Evolutionary conservation across 2,888 invertebrate species (phyloP).

Genomic region (Hemicrepidius hirtus): DNA sequence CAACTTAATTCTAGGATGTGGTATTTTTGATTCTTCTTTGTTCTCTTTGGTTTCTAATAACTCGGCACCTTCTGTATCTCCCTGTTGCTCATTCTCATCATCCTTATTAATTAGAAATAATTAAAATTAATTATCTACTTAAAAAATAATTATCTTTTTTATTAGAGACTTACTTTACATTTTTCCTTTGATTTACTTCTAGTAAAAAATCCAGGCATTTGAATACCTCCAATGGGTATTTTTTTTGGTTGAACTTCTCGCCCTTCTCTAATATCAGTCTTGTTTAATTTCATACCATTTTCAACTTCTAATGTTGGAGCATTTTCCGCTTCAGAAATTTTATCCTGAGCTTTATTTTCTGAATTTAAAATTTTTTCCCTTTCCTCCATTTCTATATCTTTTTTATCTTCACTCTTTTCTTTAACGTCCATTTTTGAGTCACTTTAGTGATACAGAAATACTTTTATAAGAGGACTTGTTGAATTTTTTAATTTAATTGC

Average conservation of each 20-base stretch:
- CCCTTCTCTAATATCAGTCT: conserved; percentile 78
- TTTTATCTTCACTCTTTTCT: conserved; percentile 78
- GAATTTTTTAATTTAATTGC: conserved; percentile 4
- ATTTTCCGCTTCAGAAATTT: conserved; percentile 67
- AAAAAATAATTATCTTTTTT: neutral
- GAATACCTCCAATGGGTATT: conserved; percentile 91
- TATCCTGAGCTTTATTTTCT: conserved; percentile 76
- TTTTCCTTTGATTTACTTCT: conserved; percentile 85
- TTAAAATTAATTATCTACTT: neutral
- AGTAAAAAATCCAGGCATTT: conserved; percentile 90
- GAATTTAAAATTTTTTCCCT: conserved; percentile 78
- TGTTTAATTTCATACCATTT: conserved; percentile 75
- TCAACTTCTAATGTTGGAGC: conserved; percentile 69
- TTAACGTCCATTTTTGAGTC: conserved; percentile 62
- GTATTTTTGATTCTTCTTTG: conserved; percentile 67
- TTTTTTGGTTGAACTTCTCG: conserved; percentile 87
- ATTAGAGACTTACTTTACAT: conserved; percentile 75
- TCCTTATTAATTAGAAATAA: conserved; percentile 57
- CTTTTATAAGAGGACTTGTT: neutral
- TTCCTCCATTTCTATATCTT: conserved; percentile 80
- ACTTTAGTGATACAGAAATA: neutral
- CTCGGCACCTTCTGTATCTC: conserved; percentile 70
- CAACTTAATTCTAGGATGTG: conserved; percentile 71
- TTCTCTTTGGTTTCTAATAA: conserved; percentile 64
- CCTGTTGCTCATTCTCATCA: conserved; percentile 72